Conservation (phyloP, 2,113 vertebrate genomes). For the Pseudopodoces humilis region DNA sequence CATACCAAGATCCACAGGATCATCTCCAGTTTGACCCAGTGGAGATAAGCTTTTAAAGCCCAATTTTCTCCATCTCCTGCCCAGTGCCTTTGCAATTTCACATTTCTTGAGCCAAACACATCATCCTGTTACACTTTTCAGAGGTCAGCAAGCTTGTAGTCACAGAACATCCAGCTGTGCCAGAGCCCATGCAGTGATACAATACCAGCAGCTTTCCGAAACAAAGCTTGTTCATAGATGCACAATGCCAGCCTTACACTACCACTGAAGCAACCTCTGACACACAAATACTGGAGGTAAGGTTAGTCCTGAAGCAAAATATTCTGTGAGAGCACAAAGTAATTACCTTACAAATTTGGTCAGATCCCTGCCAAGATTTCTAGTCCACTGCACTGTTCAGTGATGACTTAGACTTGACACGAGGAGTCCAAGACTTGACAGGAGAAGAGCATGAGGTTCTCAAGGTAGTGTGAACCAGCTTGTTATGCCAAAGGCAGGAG, state of each 20-base stretch:
- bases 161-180: background rate
- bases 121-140: background rate
- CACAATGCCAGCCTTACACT: fast-evolving
- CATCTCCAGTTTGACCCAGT: background rate
- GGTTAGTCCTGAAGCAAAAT: background rate
- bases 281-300: background rate
- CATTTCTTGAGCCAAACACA: background rate
- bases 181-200: background rate
- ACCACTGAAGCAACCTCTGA: background rate
- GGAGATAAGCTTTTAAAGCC: background rate
- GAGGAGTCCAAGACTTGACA: background rate
- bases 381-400: background rate
- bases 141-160: background rate
- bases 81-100: background rate
- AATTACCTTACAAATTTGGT: background rate
- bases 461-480: background rate
- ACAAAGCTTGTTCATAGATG: background rate
- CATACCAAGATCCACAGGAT: background rate
- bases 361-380: background rate
- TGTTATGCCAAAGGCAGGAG: background rate
- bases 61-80: background rate
- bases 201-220: background rate
- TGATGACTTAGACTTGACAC: background rate
- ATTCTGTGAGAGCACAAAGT: background rate
- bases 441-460: background rate